These are phyloP conservation scores for Temnothorax longispinosus DNA, from an alignment of 1,140 invertebrate species.

Conservation along the genomic window DNA sequence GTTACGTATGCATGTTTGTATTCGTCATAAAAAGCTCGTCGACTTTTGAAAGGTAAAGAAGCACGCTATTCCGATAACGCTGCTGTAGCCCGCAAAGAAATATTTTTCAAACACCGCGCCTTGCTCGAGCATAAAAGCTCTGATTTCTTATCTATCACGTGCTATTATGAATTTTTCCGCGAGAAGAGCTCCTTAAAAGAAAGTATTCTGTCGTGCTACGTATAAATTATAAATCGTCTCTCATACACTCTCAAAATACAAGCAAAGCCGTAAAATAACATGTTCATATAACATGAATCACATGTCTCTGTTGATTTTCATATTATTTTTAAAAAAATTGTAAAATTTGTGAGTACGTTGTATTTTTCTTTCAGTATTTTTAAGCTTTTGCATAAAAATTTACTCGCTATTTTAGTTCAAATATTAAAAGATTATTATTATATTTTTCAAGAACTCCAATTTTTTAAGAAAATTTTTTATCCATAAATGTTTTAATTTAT, in stretches of 20 bases:
- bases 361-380: background rate
- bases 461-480: background rate
- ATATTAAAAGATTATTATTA: background rate
- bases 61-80: constrained; percentile 36
- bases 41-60: constrained; percentile 53
- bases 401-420: background rate
- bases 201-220: constrained; percentile 25
- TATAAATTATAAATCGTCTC: constrained; percentile 37
- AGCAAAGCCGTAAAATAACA: background rate
- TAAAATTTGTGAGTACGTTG: background rate
- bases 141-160: constrained; percentile 51
- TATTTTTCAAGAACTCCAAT: background rate
- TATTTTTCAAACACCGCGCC: constrained; percentile 43
- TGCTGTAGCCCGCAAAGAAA: constrained; percentile 47
- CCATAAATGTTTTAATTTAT: background rate
- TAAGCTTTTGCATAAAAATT: background rate
- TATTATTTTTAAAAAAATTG: background rate
- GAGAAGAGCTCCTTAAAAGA: constrained; percentile 12
- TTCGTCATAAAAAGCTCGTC: constrained; percentile 56
- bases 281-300: background rate
- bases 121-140: constrained; percentile 23
- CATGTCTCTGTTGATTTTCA: background rate
- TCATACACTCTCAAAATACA: background rate
- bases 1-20: constrained; percentile 39
- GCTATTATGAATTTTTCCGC: constrained; percentile 48